These are phyloP conservation scores for Argya squamiceps DNA, from an alignment of 2,797 vertebrate genomes.

Conservation along the genomic window DNA sequence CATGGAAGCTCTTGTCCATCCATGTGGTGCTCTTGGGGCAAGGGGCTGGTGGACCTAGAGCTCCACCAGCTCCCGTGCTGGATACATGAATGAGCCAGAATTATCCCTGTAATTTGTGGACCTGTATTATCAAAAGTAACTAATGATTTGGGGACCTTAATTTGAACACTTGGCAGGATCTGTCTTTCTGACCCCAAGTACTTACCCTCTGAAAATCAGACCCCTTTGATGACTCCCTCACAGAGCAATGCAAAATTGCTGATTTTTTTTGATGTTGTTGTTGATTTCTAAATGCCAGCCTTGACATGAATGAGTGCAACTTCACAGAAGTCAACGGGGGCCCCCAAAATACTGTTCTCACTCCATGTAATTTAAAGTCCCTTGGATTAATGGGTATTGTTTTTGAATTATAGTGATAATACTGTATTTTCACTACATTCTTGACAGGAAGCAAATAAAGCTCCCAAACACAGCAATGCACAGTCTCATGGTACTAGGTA, in stretches of 20 bases:
- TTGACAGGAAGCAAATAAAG: conserved; percentile 59
- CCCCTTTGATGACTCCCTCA: not conserved
- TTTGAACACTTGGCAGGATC: not conserved
- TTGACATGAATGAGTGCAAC: not conserved
- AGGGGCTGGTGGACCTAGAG: not conserved
- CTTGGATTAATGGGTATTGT: not conserved
- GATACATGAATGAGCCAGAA: not conserved
- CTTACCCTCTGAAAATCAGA: not conserved
- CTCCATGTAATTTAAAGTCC: not conserved
- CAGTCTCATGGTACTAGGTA: conserved; percentile 57
- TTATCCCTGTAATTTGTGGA: not conserved
- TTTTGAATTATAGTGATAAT: conserved; percentile 30
- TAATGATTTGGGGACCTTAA: not conserved
- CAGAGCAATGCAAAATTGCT: not conserved
- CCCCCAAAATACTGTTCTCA: not conserved
- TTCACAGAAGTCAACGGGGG: not conserved
- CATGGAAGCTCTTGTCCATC: not conserved
- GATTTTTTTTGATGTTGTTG: not conserved
- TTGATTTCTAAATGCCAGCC: not conserved
- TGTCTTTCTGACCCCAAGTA: not conserved
- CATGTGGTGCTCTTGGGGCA: not conserved
- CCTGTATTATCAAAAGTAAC: not conserved
- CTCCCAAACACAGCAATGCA: conserved; percentile 57
- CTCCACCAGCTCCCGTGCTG: not conserved
- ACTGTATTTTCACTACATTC: conserved; percentile 42